Evolutionary conservation across 2,113 vertebrate species (phyloP), one percentile per base, ranked within the genome.

Genomic region (Tylochromis polylepis): DNA sequence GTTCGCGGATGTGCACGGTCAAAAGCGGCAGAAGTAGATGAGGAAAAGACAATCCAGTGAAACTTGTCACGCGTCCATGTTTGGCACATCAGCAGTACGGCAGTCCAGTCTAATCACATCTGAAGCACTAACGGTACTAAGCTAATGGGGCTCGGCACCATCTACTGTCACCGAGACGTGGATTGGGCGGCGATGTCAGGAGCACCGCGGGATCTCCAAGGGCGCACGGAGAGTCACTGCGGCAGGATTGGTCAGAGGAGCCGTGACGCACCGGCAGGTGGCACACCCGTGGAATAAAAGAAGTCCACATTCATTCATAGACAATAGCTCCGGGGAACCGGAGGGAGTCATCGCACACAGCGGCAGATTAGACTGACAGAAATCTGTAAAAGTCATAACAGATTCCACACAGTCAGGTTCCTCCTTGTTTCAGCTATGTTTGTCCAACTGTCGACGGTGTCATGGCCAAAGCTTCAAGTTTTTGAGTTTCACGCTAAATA

Each of bases 191-290:
- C 82, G 90, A 88, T 82, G 91, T 57, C 89, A 81, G 81, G 78
- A 89, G 87, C 90, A 75, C 85, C 83, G 91, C 81, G 93, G 95
- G 94, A 95, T 95, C 93, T 95, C 91, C 91, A 84, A 88, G 91
- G 89, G 91, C 93, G 90, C 94, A 84, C 89, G 70, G 72, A 85
- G 90, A 87, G 91, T 38, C 80, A 36, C 38, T 79, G 87, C 85
- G 88, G 57, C 75, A 34, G 87, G 93, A 95, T 96, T 96, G 96
- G 96, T 41, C 91, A 31, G 84, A 59, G 81, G 86, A 18, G 72
- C 81, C 77, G 88, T 96, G 95, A 96, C 95, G 95, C 90, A 86
- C 84, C 93, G 84, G 93, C 94, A 96, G 95, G 95, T 95, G 95
- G 94, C 95, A 95, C 94, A 94, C 91, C 95, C 90, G 90, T 89